Conservation (phyloP, 2,888 invertebrate genomes). For the Pollenia griseotomentosa region DNA sequence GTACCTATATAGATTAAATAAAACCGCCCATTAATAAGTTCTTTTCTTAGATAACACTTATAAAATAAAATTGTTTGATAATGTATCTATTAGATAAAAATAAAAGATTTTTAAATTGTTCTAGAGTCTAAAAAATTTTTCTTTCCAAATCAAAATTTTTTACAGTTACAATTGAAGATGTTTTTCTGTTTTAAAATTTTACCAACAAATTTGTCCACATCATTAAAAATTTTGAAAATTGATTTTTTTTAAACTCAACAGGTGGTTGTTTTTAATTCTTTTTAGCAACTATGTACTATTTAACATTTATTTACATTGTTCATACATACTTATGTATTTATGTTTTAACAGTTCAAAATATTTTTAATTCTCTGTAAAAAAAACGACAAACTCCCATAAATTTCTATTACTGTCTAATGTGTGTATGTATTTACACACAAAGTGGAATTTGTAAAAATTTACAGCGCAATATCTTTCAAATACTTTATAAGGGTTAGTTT, state of each 20-base stretch:
- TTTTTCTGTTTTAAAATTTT: no score
- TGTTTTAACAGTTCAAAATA: background rate
- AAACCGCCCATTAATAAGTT: no score
- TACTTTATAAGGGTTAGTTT: slow-evolving; percentile 13
- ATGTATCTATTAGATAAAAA: no score
- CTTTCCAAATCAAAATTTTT: no score
- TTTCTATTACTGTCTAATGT: background rate
- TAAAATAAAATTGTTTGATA: no score
- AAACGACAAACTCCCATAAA: background rate
- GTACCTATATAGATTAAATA: no score
- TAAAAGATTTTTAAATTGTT: no score
- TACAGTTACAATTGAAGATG: no score
- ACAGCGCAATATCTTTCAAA: slow-evolving; percentile 24
- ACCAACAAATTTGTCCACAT: no score
- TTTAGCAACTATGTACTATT: no score
- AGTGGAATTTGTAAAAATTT: background rate
- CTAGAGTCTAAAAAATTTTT: no score
- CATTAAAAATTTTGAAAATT: background rate
- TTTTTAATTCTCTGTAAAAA: background rate
- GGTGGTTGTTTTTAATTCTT: background rate
- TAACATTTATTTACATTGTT: background rate
- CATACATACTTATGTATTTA: background rate
- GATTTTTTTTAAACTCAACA: background rate
- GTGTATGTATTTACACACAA: background rate
- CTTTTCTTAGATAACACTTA: no score